phyloP scores from a whole-genome alignment of 2,888 invertebrate genomes.

The Patella pellucida region DNA sequence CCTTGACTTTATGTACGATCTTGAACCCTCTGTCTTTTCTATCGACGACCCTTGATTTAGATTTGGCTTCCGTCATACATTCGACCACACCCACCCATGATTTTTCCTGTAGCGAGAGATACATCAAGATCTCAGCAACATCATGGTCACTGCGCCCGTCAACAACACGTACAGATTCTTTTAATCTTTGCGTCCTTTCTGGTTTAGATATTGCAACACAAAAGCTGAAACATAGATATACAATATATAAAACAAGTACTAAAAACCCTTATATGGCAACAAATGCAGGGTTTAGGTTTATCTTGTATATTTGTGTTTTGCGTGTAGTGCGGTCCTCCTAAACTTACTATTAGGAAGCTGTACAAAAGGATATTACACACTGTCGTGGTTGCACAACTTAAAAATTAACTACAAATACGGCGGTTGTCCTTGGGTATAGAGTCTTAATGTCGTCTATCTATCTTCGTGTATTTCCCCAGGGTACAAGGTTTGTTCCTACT shows the following conservation, averaged over 20 bases:
- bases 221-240: slow-evolving; percentile 49
- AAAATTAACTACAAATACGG: too few species aligned
- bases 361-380: too few species aligned
- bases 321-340: too few species aligned
- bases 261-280: neutral
- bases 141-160: slow-evolving; percentile 50
- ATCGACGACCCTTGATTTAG: slow-evolving; percentile 44
- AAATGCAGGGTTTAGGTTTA: neutral
- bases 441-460: too few species aligned
- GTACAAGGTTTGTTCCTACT: too few species aligned
- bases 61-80: slow-evolving; percentile 45
- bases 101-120: slow-evolving; percentile 61
- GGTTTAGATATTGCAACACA: slow-evolving; percentile 62
- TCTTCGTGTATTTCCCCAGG: too few species aligned
- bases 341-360: too few species aligned
- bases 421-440: too few species aligned
- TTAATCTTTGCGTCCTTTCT: slow-evolving; percentile 54
- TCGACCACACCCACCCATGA: slow-evolving; percentile 65
- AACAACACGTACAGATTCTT: slow-evolving; percentile 51
- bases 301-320: too few species aligned
- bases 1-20: slow-evolving; percentile 11
- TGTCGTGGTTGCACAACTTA: too few species aligned
- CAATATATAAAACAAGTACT: neutral
- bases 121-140: slow-evolving; percentile 61
- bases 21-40: slow-evolving; percentile 48